Percentiles rank a stretch among this genome's conserved stretches.
phyloP scores from a whole-genome alignment of 2,113 vertebrate species.

The human region GRCh38 chr7:86995001-86995500 shows the following conservation, averaged over 20 bases:
- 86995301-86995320: not conserved
- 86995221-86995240: not conserved
- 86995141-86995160: constrained; percentile 10
- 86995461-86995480: not conserved
- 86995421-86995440: not conserved
- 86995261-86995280: not conserved
- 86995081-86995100: not conserved
- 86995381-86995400: not conserved
- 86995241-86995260: not conserved
- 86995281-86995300: not conserved
- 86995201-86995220: not conserved
- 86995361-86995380: not conserved
- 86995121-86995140: not conserved
- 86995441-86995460: not conserved
- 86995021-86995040: not conserved
- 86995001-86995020: not conserved
- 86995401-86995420: not conserved
- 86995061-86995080: not conserved
- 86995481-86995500: not conserved
- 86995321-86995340: not conserved
- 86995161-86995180: not conserved
- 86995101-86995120: not conserved
- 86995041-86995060: not conserved
- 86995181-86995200: not conserved
- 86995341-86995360: not conserved